phyloP scores from a whole-genome alignment of 1,140 invertebrate species.

The Physella acuta region DNA sequence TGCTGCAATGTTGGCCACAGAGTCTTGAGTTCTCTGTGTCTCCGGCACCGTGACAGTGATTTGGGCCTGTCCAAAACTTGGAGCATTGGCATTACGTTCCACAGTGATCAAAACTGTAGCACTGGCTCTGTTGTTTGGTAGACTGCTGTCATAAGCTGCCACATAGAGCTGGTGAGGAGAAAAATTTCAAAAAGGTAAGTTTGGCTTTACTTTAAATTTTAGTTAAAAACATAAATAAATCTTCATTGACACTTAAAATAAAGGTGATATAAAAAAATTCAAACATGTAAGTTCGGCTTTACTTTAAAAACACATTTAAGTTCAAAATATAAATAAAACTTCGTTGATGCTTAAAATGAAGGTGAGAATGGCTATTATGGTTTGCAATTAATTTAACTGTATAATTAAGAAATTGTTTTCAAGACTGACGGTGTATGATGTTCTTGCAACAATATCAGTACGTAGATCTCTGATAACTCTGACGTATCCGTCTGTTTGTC shows the following conservation, averaged over 20 bases:
- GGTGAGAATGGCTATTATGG: no score
- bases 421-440: conserved; percentile 38
- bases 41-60: conserved; percentile 10
- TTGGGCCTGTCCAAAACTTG: not conserved
- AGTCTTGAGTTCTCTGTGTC: not conserved
- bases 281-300: no score
- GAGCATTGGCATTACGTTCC: conserved; percentile 4
- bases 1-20: conserved; percentile 2
- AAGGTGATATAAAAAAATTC: not conserved
- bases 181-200: no score
- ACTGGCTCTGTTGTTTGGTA: not conserved
- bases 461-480: conserved; percentile 38
- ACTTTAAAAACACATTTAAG: no score
- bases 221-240: not conserved
- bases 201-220: no score
- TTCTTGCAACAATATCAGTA: conserved; percentile 29
- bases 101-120: conserved; percentile 5
- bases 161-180: conserved; percentile 3
- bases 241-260: not conserved
- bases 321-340: no score
- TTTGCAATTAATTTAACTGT: no score
- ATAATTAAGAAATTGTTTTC: no score
- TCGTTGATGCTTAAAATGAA: no score
- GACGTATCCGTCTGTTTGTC: conserved; percentile 35
- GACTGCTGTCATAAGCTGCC: not conserved